phyloP scores from a whole-genome alignment of 1,140 invertebrate genomes.

The Tetramorium simillimum region DNA sequence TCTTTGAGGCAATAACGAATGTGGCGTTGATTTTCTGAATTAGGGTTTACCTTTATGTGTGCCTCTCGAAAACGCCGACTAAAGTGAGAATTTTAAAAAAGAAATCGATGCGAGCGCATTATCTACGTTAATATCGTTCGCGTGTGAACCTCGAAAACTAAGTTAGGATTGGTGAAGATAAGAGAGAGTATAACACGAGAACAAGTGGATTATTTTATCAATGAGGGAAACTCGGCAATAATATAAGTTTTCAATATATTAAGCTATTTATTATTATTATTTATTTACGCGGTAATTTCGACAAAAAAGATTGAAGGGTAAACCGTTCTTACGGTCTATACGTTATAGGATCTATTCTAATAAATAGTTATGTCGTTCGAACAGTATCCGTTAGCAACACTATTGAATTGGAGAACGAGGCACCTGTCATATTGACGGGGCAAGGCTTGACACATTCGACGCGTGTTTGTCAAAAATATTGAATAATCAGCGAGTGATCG shows the following conservation, averaged over 20 bases:
- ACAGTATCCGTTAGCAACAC: not conserved
- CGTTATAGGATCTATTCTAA: not conserved
- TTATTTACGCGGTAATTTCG: not conserved
- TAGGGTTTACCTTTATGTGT: not conserved
- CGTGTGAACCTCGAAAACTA: slow-evolving; percentile 19
- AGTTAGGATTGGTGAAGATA: not conserved
- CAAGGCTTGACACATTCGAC: slow-evolving; percentile 68
- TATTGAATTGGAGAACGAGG: slow-evolving; percentile 21
- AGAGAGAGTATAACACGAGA: not conserved
- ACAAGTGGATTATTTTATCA: not conserved
- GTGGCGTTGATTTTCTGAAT: not conserved
- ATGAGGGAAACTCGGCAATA: not conserved
- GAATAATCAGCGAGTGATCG: not conserved
- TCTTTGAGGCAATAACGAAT: not conserved
- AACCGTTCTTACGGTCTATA: not conserved
- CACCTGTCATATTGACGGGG: slow-evolving; percentile 74
- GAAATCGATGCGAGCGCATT: not conserved
- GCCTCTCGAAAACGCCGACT: not conserved
- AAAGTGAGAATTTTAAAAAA: not conserved
- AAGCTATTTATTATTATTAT: no score
- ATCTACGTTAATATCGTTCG: not conserved
- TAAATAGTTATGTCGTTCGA: not conserved
- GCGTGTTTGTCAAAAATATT: not conserved
- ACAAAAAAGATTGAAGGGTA: not conserved
- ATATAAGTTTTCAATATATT: not conserved